phyloP scores from a whole-genome alignment of 23 tunicate species.

The Botrylloides violaceus region DNA sequence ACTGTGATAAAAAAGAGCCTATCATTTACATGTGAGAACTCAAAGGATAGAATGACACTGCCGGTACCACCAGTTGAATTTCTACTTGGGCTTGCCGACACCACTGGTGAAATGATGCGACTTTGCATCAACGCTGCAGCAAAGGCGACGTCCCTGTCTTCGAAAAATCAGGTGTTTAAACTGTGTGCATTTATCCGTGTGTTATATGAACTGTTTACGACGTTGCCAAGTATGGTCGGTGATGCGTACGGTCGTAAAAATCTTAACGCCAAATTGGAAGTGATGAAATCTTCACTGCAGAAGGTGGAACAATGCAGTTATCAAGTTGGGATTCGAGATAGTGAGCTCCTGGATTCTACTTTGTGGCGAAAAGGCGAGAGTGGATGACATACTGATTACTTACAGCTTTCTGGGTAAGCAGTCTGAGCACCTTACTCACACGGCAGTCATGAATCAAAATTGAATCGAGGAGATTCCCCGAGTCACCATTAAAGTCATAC shows the following conservation, averaged over 20 bases:
- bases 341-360: slow-evolving; percentile 12
- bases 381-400: too few species aligned
- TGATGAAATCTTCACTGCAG: slow-evolving; percentile 26
- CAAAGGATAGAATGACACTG: neutral
- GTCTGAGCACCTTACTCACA: too few species aligned
- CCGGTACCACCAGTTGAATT: slow-evolving; percentile 32
- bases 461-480: too few species aligned
- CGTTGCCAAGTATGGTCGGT: slow-evolving; percentile 13
- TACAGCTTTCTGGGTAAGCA: too few species aligned
- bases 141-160: neutral
- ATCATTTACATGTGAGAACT: neutral
- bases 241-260: slow-evolving; percentile 10
- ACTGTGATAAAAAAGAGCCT: neutral
- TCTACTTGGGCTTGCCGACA: slow-evolving; percentile 38
- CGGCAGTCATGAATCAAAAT: too few species aligned
- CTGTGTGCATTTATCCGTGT: slow-evolving; percentile 27
- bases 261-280: slow-evolving; percentile 20
- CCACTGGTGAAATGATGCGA: slow-evolving; percentile 54
- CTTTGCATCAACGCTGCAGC: slow-evolving; percentile 45
- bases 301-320: slow-evolving; percentile 51
- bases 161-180: slow-evolving; percentile 26
- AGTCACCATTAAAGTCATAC: too few species aligned
- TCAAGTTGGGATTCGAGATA: slow-evolving; percentile 23
- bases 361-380: too few species aligned
- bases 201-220: slow-evolving; percentile 23